These are phyloP conservation scores for Bergia puertoricense DNA, from an alignment of 92 coral and sea anemone species.

Conservation along the genomic window DNA sequence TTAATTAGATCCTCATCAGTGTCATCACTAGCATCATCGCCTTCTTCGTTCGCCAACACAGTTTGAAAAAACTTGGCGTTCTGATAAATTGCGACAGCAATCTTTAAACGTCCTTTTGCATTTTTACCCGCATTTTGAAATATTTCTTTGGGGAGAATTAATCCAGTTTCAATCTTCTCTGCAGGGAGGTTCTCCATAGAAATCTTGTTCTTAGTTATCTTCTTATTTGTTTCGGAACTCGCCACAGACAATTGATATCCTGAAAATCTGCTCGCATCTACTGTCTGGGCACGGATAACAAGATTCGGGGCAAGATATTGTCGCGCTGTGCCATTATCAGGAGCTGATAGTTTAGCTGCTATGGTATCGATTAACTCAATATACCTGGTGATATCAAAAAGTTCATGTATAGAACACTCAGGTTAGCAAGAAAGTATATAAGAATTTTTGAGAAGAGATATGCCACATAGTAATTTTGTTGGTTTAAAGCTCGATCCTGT, in stretches of 20 bases:
- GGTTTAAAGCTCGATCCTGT: no score
- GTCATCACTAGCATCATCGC: not conserved
- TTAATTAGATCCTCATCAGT: not conserved
- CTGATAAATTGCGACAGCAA: conserved; percentile 68
- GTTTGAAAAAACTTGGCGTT: conserved; percentile 77
- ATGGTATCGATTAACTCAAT: conserved; percentile 60
- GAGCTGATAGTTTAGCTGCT: conserved; percentile 65
- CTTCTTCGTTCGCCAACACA: not conserved
- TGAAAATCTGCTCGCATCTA: conserved; percentile 43
- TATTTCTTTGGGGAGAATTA: conserved; percentile 45
- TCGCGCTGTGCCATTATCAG: conserved; percentile 45
- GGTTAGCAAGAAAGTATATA: no score
- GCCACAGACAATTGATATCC: conserved; percentile 61
- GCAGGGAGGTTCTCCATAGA: conserved; percentile 33
- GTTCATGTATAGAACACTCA: not conserved
- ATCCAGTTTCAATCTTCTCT: conserved; percentile 56
- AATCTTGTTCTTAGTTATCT: conserved; percentile 42
- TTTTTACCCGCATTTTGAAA: conserved; percentile 32
- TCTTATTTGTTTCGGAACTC: conserved; percentile 30
- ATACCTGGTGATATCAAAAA: conserved; percentile 39
- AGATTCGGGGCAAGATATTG: conserved; percentile 56
- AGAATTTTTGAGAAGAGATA: no score
- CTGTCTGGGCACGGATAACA: conserved; percentile 58
- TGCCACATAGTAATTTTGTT: no score
- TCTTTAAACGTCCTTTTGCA: conserved; percentile 34